Conservation (phyloP, 2,797 vertebrate genomes). For the Dendrocincla fuliginosa region DNA sequence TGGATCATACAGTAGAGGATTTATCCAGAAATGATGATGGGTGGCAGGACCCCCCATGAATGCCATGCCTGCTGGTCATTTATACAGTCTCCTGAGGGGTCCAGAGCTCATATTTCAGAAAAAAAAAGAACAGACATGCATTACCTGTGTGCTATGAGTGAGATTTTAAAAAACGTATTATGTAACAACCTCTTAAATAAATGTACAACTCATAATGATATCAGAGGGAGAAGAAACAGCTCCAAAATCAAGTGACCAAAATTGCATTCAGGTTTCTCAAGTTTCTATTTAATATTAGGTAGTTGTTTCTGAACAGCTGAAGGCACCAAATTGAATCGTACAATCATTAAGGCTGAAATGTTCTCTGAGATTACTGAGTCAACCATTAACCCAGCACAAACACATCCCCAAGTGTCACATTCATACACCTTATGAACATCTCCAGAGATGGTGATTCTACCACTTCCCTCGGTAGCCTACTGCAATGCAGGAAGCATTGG, state of each 20-base stretch:
- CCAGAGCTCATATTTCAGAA: not conserved
- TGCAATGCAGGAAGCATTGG: not conserved
- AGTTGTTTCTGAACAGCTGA: not conserved
- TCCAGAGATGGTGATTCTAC: not conserved
- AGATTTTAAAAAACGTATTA: not conserved
- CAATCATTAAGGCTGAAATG: not conserved
- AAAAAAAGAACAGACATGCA: not conserved
- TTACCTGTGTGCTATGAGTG: not conserved
- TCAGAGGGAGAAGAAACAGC: not conserved
- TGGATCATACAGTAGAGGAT: not conserved
- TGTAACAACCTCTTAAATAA: not conserved
- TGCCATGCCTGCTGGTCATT: not conserved
- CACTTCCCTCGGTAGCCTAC: not conserved
- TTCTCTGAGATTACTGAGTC: not conserved
- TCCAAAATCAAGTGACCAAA: not conserved
- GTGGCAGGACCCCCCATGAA: not conserved
- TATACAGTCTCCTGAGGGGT: not conserved
- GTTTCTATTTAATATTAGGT: not conserved
- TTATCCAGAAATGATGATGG: not conserved
- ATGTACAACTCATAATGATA: not conserved
- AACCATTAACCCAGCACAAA: not conserved
- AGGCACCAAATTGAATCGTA: not conserved
- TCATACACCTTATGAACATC: not conserved
- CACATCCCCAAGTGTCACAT: not conserved
- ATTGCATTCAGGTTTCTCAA: not conserved